Base-by-base conservation (phyloP, 2,888 invertebrate species). In the Rhagophthalmus giganteus region DNA sequence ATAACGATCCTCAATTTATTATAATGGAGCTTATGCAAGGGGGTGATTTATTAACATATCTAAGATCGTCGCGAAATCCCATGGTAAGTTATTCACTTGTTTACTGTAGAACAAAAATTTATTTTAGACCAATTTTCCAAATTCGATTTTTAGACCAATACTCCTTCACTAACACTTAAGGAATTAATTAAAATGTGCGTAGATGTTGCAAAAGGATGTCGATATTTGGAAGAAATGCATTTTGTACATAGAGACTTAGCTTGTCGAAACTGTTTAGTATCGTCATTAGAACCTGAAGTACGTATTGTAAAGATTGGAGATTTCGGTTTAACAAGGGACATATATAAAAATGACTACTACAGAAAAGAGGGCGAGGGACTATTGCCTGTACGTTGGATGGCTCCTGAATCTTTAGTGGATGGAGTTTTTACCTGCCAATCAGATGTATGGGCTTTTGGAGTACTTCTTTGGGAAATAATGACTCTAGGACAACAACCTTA, bases 11-110 rank as follows among this genome's bases (percentile, higher is more conserved):
- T 4, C 89, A 94, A 65, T 91, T 93, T 63, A 87, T 99, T 56
- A 88, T 99, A 33, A 87, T 98, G 82, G 98, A 99, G 72, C 81
- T 98, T 10, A 99, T 99, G 99, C 92, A 95, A 72, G 95, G 91
- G 2, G 97, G 98, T 0, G 98, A 98, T 76, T 76, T 99, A 47
- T 79, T 97, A 20, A 92, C 90, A 49, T 98, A 94, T 72, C 78
- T 99, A 32, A 78, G 96, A 41, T 83, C 86, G 2, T 90, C 90
- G 60, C 79, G 96, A 45, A 85, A 89, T 27, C 80, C 83, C n/a
- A 73, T 82, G 69, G 89, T 89, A 74, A 74, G 74, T 67, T n/a
- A 20, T 16, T 4, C 9, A 14, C 14, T 13, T 32, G 9, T 31
- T 35, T 13, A 12, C 39, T n/a, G n/a, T n/a, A n/a, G n/a, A n/a